phyloP scores from a whole-genome alignment of 2,888 invertebrate species.

The Napeogenes sylphis region DNA sequence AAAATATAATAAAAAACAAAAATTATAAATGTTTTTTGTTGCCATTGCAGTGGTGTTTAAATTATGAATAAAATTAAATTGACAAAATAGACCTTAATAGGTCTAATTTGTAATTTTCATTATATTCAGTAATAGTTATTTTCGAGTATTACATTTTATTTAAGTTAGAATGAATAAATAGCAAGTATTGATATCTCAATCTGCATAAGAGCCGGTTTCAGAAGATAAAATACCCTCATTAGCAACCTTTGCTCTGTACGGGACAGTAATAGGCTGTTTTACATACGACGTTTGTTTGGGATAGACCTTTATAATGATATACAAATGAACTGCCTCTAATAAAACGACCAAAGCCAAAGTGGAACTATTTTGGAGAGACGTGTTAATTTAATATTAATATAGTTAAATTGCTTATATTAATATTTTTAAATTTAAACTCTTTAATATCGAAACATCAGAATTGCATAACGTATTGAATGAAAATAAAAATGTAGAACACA shows the following conservation, averaged over 20 bases:
- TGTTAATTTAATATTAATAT: not conserved
- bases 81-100: too few relatives aligned
- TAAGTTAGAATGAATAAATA: too few relatives aligned
- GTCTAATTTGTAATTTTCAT: too few relatives aligned
- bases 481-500: not conserved
- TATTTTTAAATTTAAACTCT: not conserved
- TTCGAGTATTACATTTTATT: too few relatives aligned
- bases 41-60: too few relatives aligned
- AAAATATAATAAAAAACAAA: too few relatives aligned
- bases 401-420: not conserved
- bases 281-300: constrained; percentile 18
- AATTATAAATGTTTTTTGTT: too few relatives aligned
- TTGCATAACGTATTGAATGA: too few relatives aligned
- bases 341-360: not conserved
- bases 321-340: not conserved
- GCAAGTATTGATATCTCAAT: constrained; percentile 13
- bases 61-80: too few relatives aligned
- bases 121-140: too few relatives aligned
- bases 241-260: constrained; percentile 14
- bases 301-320: not conserved
- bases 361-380: not conserved
- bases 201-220: not conserved
- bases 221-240: constrained; percentile 18
- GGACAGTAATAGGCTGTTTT: constrained; percentile 21
- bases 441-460: too few relatives aligned